Conservation (phyloP, 2,797 vertebrate genomes). For the Clarias laeviceps region DNA sequence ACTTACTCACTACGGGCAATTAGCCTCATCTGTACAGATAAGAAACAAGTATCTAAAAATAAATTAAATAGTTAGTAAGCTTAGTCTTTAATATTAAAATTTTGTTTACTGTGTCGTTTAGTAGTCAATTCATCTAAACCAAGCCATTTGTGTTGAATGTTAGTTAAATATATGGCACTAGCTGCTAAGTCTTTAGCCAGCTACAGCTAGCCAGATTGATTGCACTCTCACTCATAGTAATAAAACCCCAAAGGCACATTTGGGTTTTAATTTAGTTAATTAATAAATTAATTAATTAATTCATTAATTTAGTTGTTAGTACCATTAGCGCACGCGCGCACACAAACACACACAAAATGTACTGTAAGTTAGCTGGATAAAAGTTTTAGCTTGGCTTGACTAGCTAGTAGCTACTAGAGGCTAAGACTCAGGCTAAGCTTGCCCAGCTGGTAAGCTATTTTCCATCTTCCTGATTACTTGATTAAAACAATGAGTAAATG, state of each 20-base stretch:
- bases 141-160: not conserved
- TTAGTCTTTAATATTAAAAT: not conserved
- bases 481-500: not conserved
- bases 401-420: not conserved
- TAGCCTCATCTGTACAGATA: not conserved
- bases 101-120: not conserved
- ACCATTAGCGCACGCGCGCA: not conserved
- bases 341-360: too few relatives aligned
- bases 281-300: too few relatives aligned
- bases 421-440: not conserved
- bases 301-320: not conserved
- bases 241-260: not conserved
- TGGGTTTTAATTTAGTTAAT: too few relatives aligned
- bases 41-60: not conserved
- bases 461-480: not conserved
- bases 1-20: too few relatives aligned
- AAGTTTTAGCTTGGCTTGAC: not conserved
- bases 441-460: not conserved
- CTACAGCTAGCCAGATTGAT: not conserved
- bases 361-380: not conserved
- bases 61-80: not conserved
- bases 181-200: not conserved
- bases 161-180: constrained; percentile 7
- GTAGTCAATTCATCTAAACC: not conserved
- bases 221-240: not conserved